Conservation (phyloP, 2,888 invertebrate species). For the Meandrusa payeni region DNA sequence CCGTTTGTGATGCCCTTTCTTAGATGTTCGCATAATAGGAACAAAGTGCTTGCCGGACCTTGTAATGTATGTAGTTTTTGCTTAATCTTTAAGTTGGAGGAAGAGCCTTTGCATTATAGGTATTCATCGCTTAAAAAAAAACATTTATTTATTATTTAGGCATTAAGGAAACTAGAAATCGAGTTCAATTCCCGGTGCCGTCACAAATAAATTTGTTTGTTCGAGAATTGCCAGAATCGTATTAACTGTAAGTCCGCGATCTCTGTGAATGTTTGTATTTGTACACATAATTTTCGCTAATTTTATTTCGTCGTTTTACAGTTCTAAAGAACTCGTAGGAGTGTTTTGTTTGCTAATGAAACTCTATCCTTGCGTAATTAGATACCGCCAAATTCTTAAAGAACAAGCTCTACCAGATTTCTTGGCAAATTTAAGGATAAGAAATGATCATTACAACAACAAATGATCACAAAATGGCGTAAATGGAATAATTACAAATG, state of each 20-base stretch:
- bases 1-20: conserved; percentile 68
- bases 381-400: conserved; percentile 50
- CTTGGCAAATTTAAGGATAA: conserved; percentile 51
- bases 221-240: too few species aligned
- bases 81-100: conserved; percentile 25
- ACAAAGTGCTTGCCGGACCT: conserved; percentile 42
- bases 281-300: too few species aligned
- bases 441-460: conserved; percentile 27
- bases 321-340: conserved; percentile 74
- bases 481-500: too few species aligned
- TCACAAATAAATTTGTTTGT: too few species aligned
- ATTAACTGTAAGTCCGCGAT: too few species aligned
- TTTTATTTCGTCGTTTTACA: conserved; percentile 54
- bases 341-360: conserved; percentile 60
- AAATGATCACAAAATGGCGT: too few species aligned
- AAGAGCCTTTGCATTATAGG: neutral
- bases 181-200: too few species aligned
- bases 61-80: conserved; percentile 32
- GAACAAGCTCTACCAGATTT: conserved; percentile 50
- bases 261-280: too few species aligned
- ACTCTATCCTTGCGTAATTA: conserved; percentile 73
- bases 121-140: too few species aligned
- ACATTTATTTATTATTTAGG: too few species aligned
- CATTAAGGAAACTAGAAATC: too few species aligned
- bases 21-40: conserved; percentile 54